Conservation (phyloP, 2,888 invertebrate genomes). For the Drosophila acutilabella region DNA sequence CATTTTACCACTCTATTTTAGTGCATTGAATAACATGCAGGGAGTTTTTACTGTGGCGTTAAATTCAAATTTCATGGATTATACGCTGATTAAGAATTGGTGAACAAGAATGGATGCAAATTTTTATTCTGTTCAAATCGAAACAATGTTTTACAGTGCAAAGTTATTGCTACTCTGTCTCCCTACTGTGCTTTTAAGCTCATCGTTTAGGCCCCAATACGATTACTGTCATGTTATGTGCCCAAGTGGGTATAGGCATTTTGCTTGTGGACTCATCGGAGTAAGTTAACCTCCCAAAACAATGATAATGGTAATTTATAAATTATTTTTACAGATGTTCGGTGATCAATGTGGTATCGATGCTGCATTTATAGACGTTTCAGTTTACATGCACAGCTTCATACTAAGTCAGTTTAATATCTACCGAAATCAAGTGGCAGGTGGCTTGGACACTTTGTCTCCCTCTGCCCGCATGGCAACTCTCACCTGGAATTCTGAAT, state of each 20-base stretch:
- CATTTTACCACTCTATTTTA: too few species aligned
- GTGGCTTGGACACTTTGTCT: conserved; percentile 6
- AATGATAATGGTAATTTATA: background rate
- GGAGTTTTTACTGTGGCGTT: too few species aligned
- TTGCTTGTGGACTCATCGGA: background rate
- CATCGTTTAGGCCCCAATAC: background rate
- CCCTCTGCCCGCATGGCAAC: conserved; percentile 43
- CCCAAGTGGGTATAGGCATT: background rate
- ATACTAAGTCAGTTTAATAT: conserved; percentile 12
- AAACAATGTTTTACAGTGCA: conserved; percentile 5
- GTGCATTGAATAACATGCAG: too few species aligned
- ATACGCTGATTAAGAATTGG: background rate
- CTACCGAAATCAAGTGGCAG: conserved; percentile 39
- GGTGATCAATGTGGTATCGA: conserved; percentile 11
- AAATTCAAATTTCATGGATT: too few species aligned
- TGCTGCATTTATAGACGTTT: conserved; percentile 18
- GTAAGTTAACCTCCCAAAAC: conserved; percentile 18
- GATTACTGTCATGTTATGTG: conserved; percentile 13
- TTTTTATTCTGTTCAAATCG: background rate
- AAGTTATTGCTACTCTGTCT: conserved; percentile 6
- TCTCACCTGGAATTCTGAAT: conserved; percentile 43
- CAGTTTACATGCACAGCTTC: rapidly evolving
- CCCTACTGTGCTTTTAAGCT: background rate
- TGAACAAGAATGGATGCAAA: background rate
- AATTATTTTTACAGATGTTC: conserved; percentile 28